Percentiles rank a stretch among this genome's conserved stretches.
Evolutionary conservation across 2,113 vertebrate genomes (phyloP).

Genomic region (Nyctereutes procyonoides): DNA sequence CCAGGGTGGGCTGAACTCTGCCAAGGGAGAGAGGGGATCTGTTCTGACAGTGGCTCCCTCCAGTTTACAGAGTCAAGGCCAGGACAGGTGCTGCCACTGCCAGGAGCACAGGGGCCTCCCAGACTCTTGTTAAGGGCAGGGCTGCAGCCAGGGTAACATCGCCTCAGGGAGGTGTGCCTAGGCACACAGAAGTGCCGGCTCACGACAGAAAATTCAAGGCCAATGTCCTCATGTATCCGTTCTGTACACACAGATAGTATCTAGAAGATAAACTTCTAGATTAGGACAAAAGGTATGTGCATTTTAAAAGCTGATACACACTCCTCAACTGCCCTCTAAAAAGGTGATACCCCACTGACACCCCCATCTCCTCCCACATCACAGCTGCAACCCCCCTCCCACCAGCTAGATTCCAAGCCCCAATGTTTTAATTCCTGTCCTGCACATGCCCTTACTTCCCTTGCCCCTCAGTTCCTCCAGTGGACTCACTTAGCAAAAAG

Average conservation of each 20-base stretch:
- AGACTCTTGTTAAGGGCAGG: background rate
- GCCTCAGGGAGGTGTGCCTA: background rate
- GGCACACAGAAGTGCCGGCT: background rate
- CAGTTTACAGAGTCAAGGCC: background rate
- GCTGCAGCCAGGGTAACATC: background rate
- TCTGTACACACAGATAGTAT: background rate
- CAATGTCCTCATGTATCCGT: background rate
- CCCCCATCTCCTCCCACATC: background rate
- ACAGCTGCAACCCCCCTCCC: background rate
- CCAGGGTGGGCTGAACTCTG: background rate
- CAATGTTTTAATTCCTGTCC: background rate
- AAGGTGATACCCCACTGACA: background rate
- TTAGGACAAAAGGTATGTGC: background rate
- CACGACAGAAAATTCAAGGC: background rate
- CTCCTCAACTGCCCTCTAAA: background rate
- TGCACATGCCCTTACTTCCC: background rate
- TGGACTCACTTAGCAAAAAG: background rate
- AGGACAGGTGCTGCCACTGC: background rate
- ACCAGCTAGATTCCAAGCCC: background rate
- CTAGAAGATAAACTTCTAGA: background rate
- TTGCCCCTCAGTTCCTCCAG: background rate
- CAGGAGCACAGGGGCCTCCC: background rate
- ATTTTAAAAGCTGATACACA: background rate
- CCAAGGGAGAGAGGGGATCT: background rate
- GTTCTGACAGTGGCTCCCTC: background rate